Percentiles rank a stretch among this genome's conserved stretches.
phyloP scores from a whole-genome alignment of 2,888 invertebrate species.

The Leptinotarsa rubiginosa region DNA sequence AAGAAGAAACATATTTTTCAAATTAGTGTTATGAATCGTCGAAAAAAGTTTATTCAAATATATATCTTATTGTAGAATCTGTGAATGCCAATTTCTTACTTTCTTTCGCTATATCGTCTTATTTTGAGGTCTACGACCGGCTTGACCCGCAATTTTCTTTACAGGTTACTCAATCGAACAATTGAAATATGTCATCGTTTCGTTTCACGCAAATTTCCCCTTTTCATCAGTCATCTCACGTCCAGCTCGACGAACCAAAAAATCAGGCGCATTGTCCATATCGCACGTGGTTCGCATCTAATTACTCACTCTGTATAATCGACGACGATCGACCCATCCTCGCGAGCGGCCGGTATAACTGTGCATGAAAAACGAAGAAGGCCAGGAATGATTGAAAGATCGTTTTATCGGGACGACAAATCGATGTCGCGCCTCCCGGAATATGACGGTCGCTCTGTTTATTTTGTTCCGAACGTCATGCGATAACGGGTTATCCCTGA shows the following conservation, averaged over 20 bases:
- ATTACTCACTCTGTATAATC: conserved; percentile 31
- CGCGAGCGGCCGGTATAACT: conserved; percentile 18
- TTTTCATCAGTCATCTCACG: conserved; percentile 30
- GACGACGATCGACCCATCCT: conserved; percentile 32
- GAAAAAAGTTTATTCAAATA: no score
- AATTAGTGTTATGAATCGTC: no score
- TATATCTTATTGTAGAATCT: no score
- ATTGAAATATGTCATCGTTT: conserved; percentile 1
- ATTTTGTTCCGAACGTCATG: conserved; percentile 25
- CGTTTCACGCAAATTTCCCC: conserved; percentile 26
- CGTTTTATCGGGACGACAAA: conserved; percentile 51
- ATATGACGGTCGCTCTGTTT: conserved; percentile 32
- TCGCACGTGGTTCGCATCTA: conserved; percentile 45
- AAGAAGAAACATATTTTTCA: no score
- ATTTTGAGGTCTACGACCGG: neutral
- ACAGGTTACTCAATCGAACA: neutral
- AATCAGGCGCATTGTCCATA: conserved; percentile 36
- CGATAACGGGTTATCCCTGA: conserved; percentile 8
- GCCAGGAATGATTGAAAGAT: conserved; percentile 50
- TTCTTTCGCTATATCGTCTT: neutral
- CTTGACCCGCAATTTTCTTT: neutral
- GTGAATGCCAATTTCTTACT: no score
- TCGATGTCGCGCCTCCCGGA: conserved; percentile 29
- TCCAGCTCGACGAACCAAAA: conserved; percentile 27
- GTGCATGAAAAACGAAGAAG: conserved; percentile 36